These are phyloP conservation scores for Gallinago jamesoni DNA, from an alignment of 2,113 vertebrate species.

Conservation along the genomic window DNA sequence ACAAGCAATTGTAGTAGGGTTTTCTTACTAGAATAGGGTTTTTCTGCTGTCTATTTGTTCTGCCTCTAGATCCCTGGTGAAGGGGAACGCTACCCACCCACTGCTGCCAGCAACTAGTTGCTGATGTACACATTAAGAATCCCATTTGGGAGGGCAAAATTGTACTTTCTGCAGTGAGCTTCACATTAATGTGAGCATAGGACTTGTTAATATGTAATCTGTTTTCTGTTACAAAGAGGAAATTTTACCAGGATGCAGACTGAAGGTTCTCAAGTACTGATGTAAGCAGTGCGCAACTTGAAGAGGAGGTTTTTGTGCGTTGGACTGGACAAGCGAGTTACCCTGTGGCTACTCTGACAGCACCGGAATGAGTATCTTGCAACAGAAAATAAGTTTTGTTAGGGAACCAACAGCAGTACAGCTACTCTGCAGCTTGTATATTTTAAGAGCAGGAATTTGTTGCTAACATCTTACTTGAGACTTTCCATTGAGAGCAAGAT, in stretches of 20 bases:
- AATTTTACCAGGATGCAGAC: not conserved
- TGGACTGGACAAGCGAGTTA: accelerated
- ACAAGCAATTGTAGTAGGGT: not conserved
- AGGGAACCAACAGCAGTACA: not conserved
- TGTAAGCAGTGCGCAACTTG: not conserved
- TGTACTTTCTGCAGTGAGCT: not conserved
- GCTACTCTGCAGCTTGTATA: not conserved
- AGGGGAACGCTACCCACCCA: not conserved
- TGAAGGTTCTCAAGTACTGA: not conserved
- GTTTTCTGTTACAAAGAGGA: not conserved
- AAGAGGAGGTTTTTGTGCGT: not conserved
- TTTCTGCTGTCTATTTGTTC: not conserved
- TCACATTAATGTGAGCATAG: accelerated
- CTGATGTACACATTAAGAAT: not conserved
- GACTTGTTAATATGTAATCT: not conserved
- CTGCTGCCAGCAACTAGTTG: not conserved
- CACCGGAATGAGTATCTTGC: not conserved
- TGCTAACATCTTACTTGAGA: not conserved
- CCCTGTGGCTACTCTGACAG: not conserved
- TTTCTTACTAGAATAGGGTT: not conserved
- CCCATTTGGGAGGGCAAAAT: not conserved
- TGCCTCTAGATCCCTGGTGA: not conserved
- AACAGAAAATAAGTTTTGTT: not conserved
- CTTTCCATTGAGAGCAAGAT: not conserved
- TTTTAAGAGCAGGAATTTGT: not conserved